phyloP scores from a whole-genome alignment of 2,888 invertebrate species.

The Melanotus villosus region DNA sequence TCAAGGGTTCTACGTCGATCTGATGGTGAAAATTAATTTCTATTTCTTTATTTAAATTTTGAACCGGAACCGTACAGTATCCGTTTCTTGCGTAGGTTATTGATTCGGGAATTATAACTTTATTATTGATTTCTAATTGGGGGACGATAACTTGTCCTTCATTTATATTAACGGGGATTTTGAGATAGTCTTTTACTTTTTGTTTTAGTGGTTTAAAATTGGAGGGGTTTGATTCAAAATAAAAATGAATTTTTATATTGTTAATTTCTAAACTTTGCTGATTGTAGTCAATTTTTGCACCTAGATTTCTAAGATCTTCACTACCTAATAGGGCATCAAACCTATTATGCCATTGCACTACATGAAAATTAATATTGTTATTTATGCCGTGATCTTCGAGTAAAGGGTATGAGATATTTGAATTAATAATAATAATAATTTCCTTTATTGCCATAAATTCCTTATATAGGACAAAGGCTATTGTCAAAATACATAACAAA shows the following conservation, averaged over 20 bases:
- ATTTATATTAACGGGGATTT: conserved; percentile 29
- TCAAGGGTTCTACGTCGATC: background rate
- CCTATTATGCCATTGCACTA: conserved; percentile 30
- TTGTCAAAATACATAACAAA: no score
- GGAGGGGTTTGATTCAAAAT: background rate
- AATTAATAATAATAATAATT: no score
- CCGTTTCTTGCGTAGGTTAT: conserved; percentile 13
- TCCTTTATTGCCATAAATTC: no score
- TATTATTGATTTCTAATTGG: background rate
- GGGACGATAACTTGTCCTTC: conserved; percentile 15
- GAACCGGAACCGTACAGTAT: background rate
- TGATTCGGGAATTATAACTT: conserved; percentile 13
- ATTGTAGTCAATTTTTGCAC: no score
- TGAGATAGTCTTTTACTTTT: background rate
- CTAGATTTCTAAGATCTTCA: conserved; percentile 23
- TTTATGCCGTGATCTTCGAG: conserved; percentile 31
- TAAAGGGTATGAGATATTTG: conserved; percentile 25
- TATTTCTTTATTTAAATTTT: background rate
- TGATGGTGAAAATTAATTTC: conserved; percentile 21
- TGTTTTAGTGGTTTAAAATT: conserved; percentile 33
- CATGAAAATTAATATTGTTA: conserved; percentile 24
- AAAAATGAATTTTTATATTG: conserved; percentile 19
- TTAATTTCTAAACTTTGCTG: no score
- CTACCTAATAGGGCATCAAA: conserved; percentile 36
- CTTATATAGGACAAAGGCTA: no score